A percentile compares a stretch with the other conserved stretches of the same genome.
phyloP scores from a whole-genome alignment of 2,113 vertebrate genomes.

The Dasyurus viverrinus region DNA sequence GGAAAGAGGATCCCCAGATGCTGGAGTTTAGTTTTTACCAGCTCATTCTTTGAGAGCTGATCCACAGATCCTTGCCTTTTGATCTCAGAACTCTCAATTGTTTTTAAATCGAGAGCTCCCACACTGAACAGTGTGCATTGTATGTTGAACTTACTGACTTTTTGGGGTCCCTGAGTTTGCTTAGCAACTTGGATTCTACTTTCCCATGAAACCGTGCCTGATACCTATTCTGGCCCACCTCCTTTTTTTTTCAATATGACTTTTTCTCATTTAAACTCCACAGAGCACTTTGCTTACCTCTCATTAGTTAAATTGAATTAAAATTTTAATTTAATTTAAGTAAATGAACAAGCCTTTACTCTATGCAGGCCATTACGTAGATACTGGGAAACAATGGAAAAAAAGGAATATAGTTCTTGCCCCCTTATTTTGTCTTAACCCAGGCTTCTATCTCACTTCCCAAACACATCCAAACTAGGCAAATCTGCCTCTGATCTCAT shows the following conservation, averaged over 20 bases:
- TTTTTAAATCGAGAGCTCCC: background rate
- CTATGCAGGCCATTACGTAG: background rate
- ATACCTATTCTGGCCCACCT: background rate
- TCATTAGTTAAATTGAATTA: background rate
- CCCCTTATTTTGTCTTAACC: background rate
- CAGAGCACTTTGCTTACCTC: background rate
- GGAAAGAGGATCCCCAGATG: background rate
- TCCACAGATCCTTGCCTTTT: background rate
- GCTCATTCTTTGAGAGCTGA: background rate
- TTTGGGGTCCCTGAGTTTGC: background rate
- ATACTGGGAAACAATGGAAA: background rate
- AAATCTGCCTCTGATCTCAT: too few relatives aligned
- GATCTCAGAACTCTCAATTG: background rate
- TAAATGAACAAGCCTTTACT: background rate
- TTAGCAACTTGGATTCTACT: background rate
- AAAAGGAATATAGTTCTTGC: background rate
- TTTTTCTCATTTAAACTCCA: background rate
- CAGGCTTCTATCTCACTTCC: background rate
- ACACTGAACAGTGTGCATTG: background rate
- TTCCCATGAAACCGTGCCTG: background rate
- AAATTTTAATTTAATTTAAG: background rate
- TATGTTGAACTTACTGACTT: background rate
- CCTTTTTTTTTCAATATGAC: background rate
- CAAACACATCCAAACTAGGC: too few relatives aligned
- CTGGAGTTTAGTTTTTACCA: background rate